A percentile compares a stretch with the other conserved stretches of the same genome.
Conservation (phyloP, 2,888 invertebrate species). For the Polylopha cassiicola region DNA sequence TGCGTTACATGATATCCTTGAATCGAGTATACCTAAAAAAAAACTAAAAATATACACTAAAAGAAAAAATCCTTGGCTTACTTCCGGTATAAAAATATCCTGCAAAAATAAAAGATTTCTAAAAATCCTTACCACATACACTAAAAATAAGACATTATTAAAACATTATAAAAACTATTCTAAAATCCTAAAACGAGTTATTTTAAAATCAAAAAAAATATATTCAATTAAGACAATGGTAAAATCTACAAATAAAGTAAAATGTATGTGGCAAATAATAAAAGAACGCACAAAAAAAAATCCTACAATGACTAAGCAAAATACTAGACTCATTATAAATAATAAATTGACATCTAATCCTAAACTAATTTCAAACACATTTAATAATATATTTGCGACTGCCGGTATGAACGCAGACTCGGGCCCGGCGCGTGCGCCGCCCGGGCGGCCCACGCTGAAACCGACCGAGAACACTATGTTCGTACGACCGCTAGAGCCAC, state of each 20-base stretch:
- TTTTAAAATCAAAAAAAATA: neutral
- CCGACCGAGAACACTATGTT: neutral
- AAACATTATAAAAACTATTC: neutral
- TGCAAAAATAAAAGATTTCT: neutral
- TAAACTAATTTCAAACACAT: neutral
- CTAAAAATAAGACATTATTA: neutral
- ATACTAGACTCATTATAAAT: neutral
- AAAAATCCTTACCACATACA: neutral
- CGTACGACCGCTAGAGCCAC: conserved; percentile 7
- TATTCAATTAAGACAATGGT: neutral
- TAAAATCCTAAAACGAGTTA: too few relatives aligned
- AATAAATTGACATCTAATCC: neutral
- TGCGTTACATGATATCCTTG: neutral
- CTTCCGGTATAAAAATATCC: neutral
- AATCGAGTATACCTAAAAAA: conserved; percentile 1
- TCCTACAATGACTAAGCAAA: neutral
- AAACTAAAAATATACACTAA: neutral
- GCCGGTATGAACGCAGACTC: neutral
- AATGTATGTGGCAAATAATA: conserved; percentile 5
- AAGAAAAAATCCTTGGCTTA: neutral
- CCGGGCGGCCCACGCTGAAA: neutral
- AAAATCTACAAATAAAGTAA: neutral
- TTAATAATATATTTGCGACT: neutral
- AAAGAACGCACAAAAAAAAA: neutral
- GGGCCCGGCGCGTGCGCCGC: neutral